Conservation (phyloP, 1,140 invertebrate genomes). For the Dendrolimus punctatus region DNA sequence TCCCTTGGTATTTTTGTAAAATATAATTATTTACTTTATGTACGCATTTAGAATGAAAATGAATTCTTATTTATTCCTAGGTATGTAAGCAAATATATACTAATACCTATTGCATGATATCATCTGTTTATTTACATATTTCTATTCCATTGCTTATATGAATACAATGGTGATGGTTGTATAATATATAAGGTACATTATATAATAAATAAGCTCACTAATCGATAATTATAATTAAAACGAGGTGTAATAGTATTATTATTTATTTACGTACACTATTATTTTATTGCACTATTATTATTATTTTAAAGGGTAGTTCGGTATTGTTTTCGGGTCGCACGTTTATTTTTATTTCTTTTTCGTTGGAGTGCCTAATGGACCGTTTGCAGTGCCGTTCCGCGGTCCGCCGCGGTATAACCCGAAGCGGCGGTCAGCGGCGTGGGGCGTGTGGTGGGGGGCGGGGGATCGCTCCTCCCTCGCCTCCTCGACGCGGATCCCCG, state of each 20-base stretch:
- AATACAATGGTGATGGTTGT: conserved; percentile 68
- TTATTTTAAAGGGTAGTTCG: conserved; percentile 14
- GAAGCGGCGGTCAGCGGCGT: conserved; percentile 83
- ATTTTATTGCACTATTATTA: conserved; percentile 12
- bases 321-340: conserved; percentile 29
- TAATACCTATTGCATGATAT: conserved; percentile 31
- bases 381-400: conserved; percentile 92
- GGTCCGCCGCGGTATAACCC: conserved; percentile 96
- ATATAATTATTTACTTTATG: too few relatives aligned
- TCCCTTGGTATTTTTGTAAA: too few relatives aligned
- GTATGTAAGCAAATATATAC: too few relatives aligned
- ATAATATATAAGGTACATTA: conserved; percentile 10
- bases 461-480: conserved; percentile 67
- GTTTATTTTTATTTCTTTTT: conserved; percentile 45
- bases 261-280: conserved; percentile 22
- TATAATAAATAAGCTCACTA: background rate
- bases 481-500: conserved; percentile 52
- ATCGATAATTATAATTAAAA: background rate
- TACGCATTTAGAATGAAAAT: too few relatives aligned
- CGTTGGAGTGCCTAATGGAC: conserved; percentile 31
- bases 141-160: conserved; percentile 51
- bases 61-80: too few relatives aligned
- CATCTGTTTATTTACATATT: conserved; percentile 41
- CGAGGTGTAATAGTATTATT: conserved; percentile 4
- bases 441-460: conserved; percentile 63